Conservation (phyloP, 2,797 vertebrate genomes). For the Macrochelys suwanniensis region DNA sequence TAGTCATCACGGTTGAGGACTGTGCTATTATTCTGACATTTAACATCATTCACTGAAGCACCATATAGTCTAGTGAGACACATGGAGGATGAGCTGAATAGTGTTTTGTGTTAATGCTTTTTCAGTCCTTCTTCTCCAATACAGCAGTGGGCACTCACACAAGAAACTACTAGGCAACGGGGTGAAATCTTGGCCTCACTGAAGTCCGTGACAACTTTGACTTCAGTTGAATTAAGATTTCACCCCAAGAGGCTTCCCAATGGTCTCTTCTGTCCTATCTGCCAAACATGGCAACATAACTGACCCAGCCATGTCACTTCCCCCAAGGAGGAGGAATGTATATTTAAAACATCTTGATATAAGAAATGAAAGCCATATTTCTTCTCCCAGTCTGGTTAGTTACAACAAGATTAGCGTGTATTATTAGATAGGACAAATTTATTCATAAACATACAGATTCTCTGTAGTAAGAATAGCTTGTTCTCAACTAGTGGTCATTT, state of each 20-base stretch:
- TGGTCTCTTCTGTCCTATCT: background rate
- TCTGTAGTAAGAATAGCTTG: background rate
- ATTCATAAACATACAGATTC: background rate
- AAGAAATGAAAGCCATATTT: background rate
- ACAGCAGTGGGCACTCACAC: accelerated
- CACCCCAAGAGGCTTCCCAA: background rate
- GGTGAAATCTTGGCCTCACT: background rate
- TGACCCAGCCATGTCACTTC: background rate
- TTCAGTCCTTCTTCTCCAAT: background rate
- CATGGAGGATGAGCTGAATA: background rate
- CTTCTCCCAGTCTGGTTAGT: background rate
- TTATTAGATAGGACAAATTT: background rate
- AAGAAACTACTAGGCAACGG: background rate
- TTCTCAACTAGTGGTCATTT: background rate
- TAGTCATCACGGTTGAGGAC: background rate
- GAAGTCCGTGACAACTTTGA: background rate
- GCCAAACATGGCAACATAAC: accelerated
- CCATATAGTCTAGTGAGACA: background rate
- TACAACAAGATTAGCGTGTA: background rate
- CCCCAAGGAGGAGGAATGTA: background rate
- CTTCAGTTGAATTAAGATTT: background rate
- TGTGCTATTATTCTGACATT: background rate
- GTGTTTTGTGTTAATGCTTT: background rate
- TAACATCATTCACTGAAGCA: background rate
- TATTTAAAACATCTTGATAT: background rate